Conservation (phyloP, 2,888 invertebrate genomes). For the Psylliodes chrysocephalus region DNA sequence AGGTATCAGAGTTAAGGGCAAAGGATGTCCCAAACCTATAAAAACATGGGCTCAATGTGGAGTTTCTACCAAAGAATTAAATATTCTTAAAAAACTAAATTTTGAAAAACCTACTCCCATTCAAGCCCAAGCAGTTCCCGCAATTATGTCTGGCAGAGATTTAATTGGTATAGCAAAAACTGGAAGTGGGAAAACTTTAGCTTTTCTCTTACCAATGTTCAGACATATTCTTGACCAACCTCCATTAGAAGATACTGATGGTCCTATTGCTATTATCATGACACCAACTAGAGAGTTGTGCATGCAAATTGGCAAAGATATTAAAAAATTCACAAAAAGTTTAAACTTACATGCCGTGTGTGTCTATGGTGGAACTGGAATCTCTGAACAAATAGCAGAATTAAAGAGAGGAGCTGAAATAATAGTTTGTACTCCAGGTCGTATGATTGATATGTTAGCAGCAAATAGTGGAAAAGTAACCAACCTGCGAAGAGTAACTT, state of each 20-base stretch:
- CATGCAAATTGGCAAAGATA: constrained; percentile 98
- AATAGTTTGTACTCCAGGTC: constrained; percentile 98
- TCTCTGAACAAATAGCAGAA: constrained; percentile 93
- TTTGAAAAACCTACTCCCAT: constrained; percentile 99
- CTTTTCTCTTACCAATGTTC: constrained; percentile 98
- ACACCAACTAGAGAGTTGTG: constrained; percentile 98
- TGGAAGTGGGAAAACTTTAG: constrained; percentile 97
- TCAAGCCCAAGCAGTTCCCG: constrained; percentile 96
- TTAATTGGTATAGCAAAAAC: constrained; percentile 98
- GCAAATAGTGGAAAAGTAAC: constrained; percentile 98
- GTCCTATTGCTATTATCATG: constrained; percentile 97
- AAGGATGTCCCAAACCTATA: constrained; percentile 95
- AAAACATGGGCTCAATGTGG: constrained; percentile 99
- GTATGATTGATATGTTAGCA: constrained; percentile 99
- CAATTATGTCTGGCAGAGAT: constrained; percentile 96
- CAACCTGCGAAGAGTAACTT: constrained; percentile 95
- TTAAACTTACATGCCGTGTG: constrained; percentile 89
- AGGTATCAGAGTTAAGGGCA: constrained; percentile 95
- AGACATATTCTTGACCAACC: constrained; percentile 95
- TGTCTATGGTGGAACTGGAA: constrained; percentile 98
- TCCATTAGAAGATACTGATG: constrained; percentile 94
- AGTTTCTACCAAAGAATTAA: constrained; percentile 94
- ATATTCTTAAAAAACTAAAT: constrained; percentile 86
- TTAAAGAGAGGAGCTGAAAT: constrained; percentile 95
- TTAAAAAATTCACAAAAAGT: constrained; percentile 92